Evolutionary conservation across 2,113 vertebrate species (phyloP).

Genomic region (Proterorhinus semilunaris): DNA sequence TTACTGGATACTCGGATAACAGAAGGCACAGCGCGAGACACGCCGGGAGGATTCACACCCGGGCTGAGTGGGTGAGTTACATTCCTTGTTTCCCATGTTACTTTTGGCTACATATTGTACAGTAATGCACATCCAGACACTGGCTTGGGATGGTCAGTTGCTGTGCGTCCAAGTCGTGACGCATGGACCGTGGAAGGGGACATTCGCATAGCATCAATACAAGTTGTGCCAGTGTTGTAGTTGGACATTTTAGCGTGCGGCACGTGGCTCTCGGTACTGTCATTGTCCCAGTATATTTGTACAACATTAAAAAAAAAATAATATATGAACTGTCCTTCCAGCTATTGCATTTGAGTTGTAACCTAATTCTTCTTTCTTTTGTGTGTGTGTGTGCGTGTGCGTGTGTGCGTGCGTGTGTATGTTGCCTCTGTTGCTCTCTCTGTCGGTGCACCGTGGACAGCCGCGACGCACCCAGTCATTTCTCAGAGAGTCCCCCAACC

Average conservation of each 20-base stretch:
- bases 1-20: constrained; percentile 59
- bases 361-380: background rate
- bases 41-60: constrained; percentile 66
- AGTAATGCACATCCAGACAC: background rate
- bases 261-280: constrained; percentile 5
- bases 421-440: constrained; percentile 13
- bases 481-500: constrained; percentile 54
- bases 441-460: constrained; percentile 41
- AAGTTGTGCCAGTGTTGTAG: background rate
- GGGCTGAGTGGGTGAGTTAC: constrained; percentile 64
- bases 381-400: too few species aligned
- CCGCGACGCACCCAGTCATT: constrained; percentile 32
- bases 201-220: background rate
- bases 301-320: too few species aligned
- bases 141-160: constrained; percentile 11
- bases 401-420: background rate
- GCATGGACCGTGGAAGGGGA: constrained; percentile 16
- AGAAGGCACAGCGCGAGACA: constrained; percentile 32
- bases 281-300: background rate
- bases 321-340: constrained; percentile 40
- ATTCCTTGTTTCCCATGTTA: background rate
- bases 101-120: constrained; percentile 34
- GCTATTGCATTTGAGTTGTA: constrained; percentile 13
- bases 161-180: constrained; percentile 32
- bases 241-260: background rate